Conservation (phyloP, 1,140 invertebrate species). For the Drosophila subobscura region DNA sequence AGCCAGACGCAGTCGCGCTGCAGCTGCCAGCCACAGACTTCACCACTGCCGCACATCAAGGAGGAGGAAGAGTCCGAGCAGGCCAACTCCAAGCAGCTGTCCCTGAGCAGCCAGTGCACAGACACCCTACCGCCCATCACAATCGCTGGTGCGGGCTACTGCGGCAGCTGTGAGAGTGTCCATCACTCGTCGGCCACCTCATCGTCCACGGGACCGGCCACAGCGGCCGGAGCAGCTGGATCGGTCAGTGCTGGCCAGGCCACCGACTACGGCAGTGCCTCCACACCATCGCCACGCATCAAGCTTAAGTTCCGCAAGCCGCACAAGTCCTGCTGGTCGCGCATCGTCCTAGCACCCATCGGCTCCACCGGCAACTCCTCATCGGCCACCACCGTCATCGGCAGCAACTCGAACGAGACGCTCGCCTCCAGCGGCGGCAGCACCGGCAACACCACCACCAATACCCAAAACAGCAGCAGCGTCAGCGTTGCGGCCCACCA, state of each 20-base stretch:
- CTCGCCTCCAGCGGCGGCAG: constrained; percentile 62
- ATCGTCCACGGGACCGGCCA: constrained; percentile 44
- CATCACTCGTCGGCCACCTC: constrained; percentile 69
- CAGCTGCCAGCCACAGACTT: constrained; percentile 81
- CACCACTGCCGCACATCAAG: constrained; percentile 86
- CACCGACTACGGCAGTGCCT: constrained; percentile 62
- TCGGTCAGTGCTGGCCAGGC: constrained; percentile 10
- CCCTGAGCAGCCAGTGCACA: constrained; percentile 19
- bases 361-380: constrained; percentile 55
- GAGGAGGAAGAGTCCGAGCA: constrained; percentile 86
- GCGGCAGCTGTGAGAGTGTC: constrained; percentile 79
- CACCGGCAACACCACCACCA: constrained; percentile 62
- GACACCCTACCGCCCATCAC: constrained; percentile 59
- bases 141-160: constrained; percentile 57
- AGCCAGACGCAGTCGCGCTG: constrained; percentile 81
- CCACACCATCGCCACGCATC: constrained; percentile 80
- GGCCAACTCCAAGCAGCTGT: constrained; percentile 83
- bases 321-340: constrained; percentile 78
- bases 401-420: constrained; percentile 79
- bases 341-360: constrained; percentile 74
- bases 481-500: constrained; percentile 68
- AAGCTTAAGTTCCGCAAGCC: constrained; percentile 82
- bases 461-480: constrained; percentile 81
- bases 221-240: constrained; percentile 10
- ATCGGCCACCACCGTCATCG: constrained; percentile 67